Evolutionary conservation across 2,888 invertebrate species (phyloP), one percentile per base, ranked within the genome.

Genomic region (Mantis religiosa): DNA sequence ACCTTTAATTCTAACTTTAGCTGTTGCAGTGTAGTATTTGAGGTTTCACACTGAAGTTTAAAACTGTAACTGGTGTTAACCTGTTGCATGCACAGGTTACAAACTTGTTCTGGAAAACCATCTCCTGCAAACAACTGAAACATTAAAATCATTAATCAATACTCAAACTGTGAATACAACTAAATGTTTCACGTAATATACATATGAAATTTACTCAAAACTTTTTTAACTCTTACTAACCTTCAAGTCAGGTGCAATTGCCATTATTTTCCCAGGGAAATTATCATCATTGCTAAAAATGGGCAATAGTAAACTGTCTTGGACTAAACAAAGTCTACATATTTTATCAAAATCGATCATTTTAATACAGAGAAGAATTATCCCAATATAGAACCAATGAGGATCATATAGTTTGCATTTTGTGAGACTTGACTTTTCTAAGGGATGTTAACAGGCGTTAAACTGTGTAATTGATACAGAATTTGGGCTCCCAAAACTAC

Each of bases 31-130:
- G 87, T 87, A 28, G 15, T 30, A 34, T 87, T 82, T 27, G 28
- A 30, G 30, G 82, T 34, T 34, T 87, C 87, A 87, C 81, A 82
- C 12, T 87, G 87, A 30, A 87, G 7, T 41, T 82, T 87, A 82
- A 87, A 87, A 15, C 34, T 87, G 87, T 87, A 87, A 27, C 82
- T 87, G 34, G 87, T 87, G 34, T 87, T 87, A 27, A 87, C 82
- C 82, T 87, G 87, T 15, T 87, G 87, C 82, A 87, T 41, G 27
- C 87, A 87, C 7, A 3, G 15, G 3, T 9, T n/a, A 15, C 87
- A 87, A 30, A 87, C 87, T 82, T 87, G 87, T 8, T 30, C n/a
- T 30, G 87, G 87, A 34, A 87, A 28, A 14, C 87, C 87, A 87
- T 87, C 87, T 14, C 82, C 41, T 82, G 15, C 87, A 87, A 34